Base-by-base conservation (phyloP, 2,113 vertebrate species). In the Rhombomys opimus region DNA sequence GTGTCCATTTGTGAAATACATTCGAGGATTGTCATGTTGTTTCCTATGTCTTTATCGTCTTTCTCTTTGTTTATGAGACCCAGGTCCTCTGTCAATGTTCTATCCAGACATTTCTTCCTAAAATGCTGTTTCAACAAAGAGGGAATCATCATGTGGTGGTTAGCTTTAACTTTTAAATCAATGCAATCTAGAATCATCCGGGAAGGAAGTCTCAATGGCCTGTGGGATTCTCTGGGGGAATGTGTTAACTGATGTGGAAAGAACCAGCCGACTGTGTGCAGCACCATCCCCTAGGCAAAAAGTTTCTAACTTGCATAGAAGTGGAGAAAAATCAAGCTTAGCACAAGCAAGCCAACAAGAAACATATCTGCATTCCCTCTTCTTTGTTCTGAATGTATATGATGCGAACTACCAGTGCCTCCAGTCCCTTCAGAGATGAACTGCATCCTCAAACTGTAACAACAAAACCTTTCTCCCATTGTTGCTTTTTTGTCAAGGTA, bases 71-170 rank as follows among this genome's bases (percentile, higher is more conserved):
- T 87, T 76, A 3, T 23, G 72, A 67, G 85, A 23, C 52, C 18
- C 54, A 50, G 22, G 27, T 14, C 17, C 20, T 57, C 9, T 4
- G 41, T 89, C 38, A 18, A 0, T 68, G 25, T 68, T 92, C 30
- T 67, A 18, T 52, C 68, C 50, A 95, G 63, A 38, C 32, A 32
- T 76, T 89, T 72, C 35, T 72, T 70, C 63, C 32, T 85, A 89
- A 92, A 85, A 85, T 35, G 38, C 52, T 94, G 89, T 85, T 38
- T 22, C 54, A 85, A 27, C 38, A 89, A 96, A 89, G 11, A 57
- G 9, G 63, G 82, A 72, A 67, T 86, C 38, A 35, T 32, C 59
- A 63, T 2, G 0, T 46, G 7, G 25, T 41, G 59, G 25, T 65
- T 63, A 30, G 59, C 38, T 85, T 85, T 65, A 46, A 46, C 25